Evolutionary conservation across 2,113 vertebrate species (phyloP).

Genomic region (Rattus rattus): DNA sequence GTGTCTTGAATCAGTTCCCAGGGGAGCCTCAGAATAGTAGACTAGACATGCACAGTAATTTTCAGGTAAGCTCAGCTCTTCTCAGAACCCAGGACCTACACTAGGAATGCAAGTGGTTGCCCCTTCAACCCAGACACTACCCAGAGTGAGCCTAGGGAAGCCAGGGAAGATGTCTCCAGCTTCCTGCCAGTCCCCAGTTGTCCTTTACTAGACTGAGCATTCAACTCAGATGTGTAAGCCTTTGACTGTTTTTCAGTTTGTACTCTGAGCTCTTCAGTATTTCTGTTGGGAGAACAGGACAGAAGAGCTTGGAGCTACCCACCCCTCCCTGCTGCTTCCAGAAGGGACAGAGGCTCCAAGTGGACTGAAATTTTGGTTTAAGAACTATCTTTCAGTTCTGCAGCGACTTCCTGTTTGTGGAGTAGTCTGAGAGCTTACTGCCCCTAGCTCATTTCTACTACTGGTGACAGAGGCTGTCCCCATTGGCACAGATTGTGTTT

Average conservation of each 20-base stretch:
- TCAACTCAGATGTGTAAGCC: not conserved
- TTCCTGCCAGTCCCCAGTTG: not conserved
- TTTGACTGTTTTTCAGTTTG: conserved; percentile 14
- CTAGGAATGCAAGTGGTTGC: not conserved
- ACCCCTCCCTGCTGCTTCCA: not conserved
- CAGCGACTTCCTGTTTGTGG: not conserved
- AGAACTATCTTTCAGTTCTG: not conserved
- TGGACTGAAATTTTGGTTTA: not conserved
- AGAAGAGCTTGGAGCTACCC: not conserved
- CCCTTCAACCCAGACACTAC: not conserved
- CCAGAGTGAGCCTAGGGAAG: not conserved
- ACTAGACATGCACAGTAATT: not conserved
- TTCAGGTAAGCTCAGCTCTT: not conserved
- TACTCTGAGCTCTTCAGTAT: not conserved
- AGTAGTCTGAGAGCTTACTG: not conserved
- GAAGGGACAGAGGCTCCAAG: not conserved
- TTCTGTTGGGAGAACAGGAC: not conserved
- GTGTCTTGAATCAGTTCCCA: not conserved
- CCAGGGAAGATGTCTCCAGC: not conserved
- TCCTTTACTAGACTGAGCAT: not conserved
- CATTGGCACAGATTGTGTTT: not conserved
- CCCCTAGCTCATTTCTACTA: not conserved
- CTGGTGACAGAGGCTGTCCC: not conserved
- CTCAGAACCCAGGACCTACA: not conserved
- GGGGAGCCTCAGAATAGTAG: not conserved